Evolutionary conservation across 2,113 vertebrate genomes (phyloP).

Genomic region (Piprites chloris): DNA sequence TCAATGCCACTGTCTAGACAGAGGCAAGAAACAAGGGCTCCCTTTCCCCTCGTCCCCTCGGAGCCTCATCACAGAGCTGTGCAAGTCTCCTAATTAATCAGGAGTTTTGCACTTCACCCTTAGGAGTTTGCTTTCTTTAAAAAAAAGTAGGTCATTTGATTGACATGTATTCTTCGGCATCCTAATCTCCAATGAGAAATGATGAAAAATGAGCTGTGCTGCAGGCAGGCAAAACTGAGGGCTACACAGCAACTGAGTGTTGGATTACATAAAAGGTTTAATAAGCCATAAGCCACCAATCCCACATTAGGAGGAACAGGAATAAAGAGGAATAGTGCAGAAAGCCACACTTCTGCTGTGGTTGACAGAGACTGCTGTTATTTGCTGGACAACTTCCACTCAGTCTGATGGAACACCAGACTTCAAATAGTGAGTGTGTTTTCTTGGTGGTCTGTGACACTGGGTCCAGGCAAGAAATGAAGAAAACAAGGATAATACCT

Average conservation of each 20-base stretch:
- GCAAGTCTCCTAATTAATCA: constrained; percentile 71
- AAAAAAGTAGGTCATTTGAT: constrained; percentile 76
- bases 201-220: constrained; percentile 10
- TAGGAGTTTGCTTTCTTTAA: constrained; percentile 47
- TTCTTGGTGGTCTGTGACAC: background rate
- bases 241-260: background rate
- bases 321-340: background rate
- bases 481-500: background rate
- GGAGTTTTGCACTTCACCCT: constrained; percentile 59
- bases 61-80: constrained; percentile 28
- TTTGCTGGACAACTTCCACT: background rate
- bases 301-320: background rate
- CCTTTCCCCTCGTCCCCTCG: constrained; percentile 29
- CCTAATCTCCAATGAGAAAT: constrained; percentile 15
- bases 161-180: constrained; percentile 49
- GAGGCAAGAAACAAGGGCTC: constrained; percentile 49
- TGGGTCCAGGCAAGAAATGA: background rate
- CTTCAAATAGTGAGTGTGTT: background rate
- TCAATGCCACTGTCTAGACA: constrained; percentile 78
- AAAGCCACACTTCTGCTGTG: background rate
- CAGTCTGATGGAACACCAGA: background rate
- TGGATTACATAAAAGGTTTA: constrained; percentile 6
- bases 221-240: background rate
- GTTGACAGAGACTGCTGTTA: background rate
- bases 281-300: background rate